These are phyloP conservation scores for Drosophila watanabei DNA, from an alignment of 1,140 invertebrate species.

Conservation along the genomic window DNA sequence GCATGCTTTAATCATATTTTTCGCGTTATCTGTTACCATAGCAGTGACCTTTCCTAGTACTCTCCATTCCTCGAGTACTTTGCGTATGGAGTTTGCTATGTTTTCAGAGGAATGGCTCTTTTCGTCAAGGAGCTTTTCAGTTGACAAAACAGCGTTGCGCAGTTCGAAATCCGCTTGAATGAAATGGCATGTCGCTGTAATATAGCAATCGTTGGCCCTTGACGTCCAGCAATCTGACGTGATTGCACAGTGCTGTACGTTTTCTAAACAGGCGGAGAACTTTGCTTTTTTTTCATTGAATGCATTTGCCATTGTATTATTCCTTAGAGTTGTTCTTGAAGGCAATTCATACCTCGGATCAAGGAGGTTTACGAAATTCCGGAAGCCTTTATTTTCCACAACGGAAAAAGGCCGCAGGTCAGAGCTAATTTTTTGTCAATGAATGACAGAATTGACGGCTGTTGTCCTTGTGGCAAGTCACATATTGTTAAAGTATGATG, in stretches of 20 bases:
- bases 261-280: background rate
- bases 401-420: conserved; percentile 2
- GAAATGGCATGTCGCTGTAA: conserved; percentile 9
- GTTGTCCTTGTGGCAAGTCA: too few relatives aligned
- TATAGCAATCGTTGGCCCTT: conserved; percentile 13
- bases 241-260: background rate
- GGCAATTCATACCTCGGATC: too few relatives aligned
- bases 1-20: background rate
- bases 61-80: background rate
- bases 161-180: conserved; percentile 3
- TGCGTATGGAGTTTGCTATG: background rate
- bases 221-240: background rate
- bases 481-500: too few relatives aligned
- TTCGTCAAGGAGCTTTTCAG: background rate
- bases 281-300: background rate
- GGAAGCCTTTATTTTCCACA: conserved; percentile 24
- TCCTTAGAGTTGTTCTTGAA: background rate
- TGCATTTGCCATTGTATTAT: background rate
- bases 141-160: background rate
- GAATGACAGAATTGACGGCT: too few relatives aligned
- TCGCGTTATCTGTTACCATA: background rate
- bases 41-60: background rate
- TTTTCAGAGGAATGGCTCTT: background rate
- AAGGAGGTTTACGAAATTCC: background rate
- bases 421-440: background rate